Conservation (phyloP, 2,888 invertebrate genomes). For the Disparrhopalites patrizii region DNA sequence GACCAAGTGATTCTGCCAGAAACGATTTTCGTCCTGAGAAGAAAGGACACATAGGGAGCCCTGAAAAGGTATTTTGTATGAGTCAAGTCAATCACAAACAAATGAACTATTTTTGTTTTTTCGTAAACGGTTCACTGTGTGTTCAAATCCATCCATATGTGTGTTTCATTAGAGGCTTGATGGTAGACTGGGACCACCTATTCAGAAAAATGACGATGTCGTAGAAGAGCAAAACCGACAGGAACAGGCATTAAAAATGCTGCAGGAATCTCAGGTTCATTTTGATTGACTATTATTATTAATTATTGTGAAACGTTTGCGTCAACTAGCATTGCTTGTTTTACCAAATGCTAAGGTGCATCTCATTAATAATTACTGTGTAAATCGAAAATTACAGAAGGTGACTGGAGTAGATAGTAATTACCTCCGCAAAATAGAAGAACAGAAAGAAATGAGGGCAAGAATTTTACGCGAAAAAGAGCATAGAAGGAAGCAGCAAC, state of each 20-base stretch:
- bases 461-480: slow-evolving; percentile 54
- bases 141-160: too few relatives aligned
- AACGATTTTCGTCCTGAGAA: background rate
- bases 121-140: too few relatives aligned
- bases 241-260: slow-evolving; percentile 13
- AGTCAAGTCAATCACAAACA: background rate
- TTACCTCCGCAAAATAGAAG: slow-evolving; percentile 55
- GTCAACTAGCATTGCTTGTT: too few relatives aligned
- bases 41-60: background rate
- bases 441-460: slow-evolving; percentile 55
- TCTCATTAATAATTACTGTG: too few relatives aligned
- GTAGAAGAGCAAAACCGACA: background rate
- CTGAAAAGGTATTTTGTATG: slow-evolving; percentile 26
- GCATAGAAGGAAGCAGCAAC: slow-evolving; percentile 52
- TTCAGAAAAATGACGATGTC: background rate
- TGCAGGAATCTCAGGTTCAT: slow-evolving; percentile 24
- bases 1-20: slow-evolving; percentile 8
- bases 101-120: too few relatives aligned
- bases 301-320: too few relatives aligned
- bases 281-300: too few relatives aligned
- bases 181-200: slow-evolving; percentile 26
- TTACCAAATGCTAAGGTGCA: too few relatives aligned
- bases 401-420: slow-evolving; percentile 49
- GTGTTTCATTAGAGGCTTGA: slow-evolving; percentile 17
- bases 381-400: slow-evolving; percentile 23